Conservation (phyloP, 2,797 vertebrate species). For the Chaetodon trifasciatus region DNA sequence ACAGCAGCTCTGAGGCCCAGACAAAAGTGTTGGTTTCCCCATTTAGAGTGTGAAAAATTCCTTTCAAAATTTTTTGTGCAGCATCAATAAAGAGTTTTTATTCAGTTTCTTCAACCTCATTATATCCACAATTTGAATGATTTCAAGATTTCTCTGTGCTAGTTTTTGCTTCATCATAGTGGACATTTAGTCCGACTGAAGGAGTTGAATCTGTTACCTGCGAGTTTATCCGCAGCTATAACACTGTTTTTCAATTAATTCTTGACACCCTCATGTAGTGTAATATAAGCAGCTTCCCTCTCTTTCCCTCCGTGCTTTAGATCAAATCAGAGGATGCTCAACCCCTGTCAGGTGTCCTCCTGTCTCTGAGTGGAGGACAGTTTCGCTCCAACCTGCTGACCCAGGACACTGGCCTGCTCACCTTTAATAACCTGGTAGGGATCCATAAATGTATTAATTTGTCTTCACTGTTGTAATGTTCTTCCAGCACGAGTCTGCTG, state of each 20-base stretch:
- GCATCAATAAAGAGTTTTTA: background rate
- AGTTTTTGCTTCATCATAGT: background rate
- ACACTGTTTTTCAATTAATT: background rate
- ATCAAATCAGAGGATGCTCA: slow-evolving; percentile 94
- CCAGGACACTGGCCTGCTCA: slow-evolving; percentile 95
- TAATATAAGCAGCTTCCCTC: background rate
- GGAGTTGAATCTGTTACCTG: background rate
- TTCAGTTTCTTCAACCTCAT: slow-evolving; percentile 11
- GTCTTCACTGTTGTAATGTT: background rate
- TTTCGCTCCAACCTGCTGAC: slow-evolving; percentile 98
- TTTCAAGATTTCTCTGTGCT: background rate
- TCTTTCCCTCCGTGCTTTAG: slow-evolving; percentile 71
- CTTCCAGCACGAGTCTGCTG: background rate
- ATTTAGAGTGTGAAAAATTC: slow-evolving; percentile 44
- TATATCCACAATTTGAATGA: background rate
- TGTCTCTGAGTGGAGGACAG: slow-evolving; percentile 95
- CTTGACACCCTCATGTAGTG: background rate
- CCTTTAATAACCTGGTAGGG: slow-evolving; percentile 95
- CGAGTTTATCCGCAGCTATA: no score
- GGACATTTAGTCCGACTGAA: background rate
- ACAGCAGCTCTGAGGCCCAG: slow-evolving; percentile 34
- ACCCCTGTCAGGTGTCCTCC: slow-evolving; percentile 94
- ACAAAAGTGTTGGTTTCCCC: slow-evolving; percentile 44
- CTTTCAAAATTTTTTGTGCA: slow-evolving; percentile 41
- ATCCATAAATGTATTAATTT: background rate